These are phyloP conservation scores for Carabus problematicus DNA, from an alignment of 2,888 invertebrate species.

Conservation along the genomic window DNA sequence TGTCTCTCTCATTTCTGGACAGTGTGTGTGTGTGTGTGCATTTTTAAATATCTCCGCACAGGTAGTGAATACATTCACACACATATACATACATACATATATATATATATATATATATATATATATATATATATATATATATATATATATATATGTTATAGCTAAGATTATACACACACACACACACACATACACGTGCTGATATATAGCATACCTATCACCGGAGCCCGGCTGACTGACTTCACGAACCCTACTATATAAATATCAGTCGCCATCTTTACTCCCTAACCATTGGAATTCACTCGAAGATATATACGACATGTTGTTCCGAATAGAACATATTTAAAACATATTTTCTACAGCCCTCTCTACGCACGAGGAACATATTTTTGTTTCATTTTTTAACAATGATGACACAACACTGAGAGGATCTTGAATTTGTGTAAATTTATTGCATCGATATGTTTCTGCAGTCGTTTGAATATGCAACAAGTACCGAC, in stretches of 20 bases:
- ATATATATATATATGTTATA: no score
- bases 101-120: no score
- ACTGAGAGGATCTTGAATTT: no score
- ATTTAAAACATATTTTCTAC: slow-evolving; percentile 39
- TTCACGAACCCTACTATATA: slow-evolving; percentile 31
- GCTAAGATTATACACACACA: neutral
- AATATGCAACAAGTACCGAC: no score
- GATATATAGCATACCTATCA: slow-evolving; percentile 6
- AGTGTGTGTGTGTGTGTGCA: slow-evolving; percentile 49
- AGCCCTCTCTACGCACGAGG: neutral
- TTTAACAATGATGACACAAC: slow-evolving; percentile 26
- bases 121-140: no score
- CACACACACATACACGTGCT: neutral
- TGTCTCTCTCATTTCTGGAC: slow-evolving; percentile 40
- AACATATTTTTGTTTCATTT: slow-evolving; percentile 17
- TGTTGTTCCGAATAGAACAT: slow-evolving; percentile 40
- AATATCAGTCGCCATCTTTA: slow-evolving; percentile 28
- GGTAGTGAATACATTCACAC: slow-evolving; percentile 19
- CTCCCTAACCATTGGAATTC: slow-evolving; percentile 17
- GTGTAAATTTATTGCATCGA: no score
- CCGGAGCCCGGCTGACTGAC: slow-evolving; percentile 13
- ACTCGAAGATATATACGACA: slow-evolving; percentile 30
- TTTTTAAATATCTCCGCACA: slow-evolving; percentile 55
- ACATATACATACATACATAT: neutral
- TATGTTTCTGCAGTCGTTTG: no score